Conservation (phyloP, 2,797 vertebrate species). For the Argya squamiceps region DNA sequence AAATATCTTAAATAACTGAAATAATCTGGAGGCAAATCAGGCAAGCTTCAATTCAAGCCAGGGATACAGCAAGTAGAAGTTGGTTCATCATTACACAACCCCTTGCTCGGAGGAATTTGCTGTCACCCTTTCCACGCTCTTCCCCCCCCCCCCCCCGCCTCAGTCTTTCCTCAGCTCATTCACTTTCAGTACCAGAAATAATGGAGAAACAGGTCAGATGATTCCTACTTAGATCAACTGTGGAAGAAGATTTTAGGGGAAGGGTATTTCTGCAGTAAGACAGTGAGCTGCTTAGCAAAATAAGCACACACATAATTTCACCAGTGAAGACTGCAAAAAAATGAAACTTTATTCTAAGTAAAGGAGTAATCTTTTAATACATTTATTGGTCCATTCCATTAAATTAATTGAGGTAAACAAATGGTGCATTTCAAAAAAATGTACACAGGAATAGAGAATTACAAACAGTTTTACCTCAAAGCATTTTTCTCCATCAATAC, state of each 20-base stretch:
- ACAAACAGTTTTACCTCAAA: conserved; percentile 76
- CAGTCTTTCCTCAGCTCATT: not conserved
- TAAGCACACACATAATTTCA: not conserved
- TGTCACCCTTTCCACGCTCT: not conserved
- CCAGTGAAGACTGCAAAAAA: not conserved
- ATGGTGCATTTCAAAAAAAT: conserved; percentile 53
- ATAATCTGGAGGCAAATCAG: not conserved
- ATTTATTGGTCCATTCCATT: conserved; percentile 80
- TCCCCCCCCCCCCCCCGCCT: fast-evolving
- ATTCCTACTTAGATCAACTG: not conserved
- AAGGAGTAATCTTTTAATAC: conserved; percentile 69
- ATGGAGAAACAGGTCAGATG: not conserved
- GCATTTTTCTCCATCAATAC: conserved; percentile 58
- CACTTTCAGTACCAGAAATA: not conserved
- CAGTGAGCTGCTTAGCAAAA: not conserved
- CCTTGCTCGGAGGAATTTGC: not conserved
- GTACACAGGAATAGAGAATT: conserved; percentile 74
- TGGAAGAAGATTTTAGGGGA: not conserved
- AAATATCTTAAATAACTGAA: not conserved
- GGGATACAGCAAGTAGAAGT: not conserved
- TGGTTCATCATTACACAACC: not conserved
- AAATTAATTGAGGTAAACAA: conserved; percentile 79
- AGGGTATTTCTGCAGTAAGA: not conserved
- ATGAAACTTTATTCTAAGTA: conserved; percentile 17
- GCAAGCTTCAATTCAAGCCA: not conserved